A percentile compares a stretch with the other conserved stretches of the same genome.
Evolutionary conservation across 1,140 invertebrate species (phyloP).

Genomic region (Leucophenga varia): DNA sequence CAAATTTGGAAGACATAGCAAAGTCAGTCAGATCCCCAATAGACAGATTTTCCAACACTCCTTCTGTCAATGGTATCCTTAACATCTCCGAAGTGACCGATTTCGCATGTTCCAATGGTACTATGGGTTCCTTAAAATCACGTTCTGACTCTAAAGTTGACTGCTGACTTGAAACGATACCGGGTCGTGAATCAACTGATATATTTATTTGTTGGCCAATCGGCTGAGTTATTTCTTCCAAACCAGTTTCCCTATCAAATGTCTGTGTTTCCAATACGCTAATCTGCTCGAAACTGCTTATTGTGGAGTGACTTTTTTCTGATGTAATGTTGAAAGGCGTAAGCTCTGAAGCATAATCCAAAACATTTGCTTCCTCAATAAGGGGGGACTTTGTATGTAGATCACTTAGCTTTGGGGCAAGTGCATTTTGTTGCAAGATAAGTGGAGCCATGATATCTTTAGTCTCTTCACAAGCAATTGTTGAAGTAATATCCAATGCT

Average conservation of each 20-base stretch:
- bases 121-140: conserved; percentile 7
- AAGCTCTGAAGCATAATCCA: conserved; percentile 24
- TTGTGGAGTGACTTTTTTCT: conserved; percentile 16
- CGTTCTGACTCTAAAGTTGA: conserved; percentile 25
- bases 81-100: conserved; percentile 16
- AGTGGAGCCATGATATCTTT: conserved; percentile 1
- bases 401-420: conserved; percentile 25
- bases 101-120: conserved; percentile 19
- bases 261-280: conserved; percentile 22
- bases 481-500: conserved; percentile 21
- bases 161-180: no score
- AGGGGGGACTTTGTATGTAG: conserved; percentile 23
- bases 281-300: conserved; percentile 22
- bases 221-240: conserved; percentile 12
- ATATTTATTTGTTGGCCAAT: no score
- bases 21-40: conserved; percentile 18
- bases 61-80: conserved; percentile 28
- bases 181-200: no score
- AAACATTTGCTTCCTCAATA: conserved; percentile 14
- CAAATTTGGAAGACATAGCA: conserved; percentile 10
- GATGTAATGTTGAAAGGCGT: neutral
- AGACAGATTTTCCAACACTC: conserved; percentile 12
- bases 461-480: conserved; percentile 26
- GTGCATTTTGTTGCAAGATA: neutral
- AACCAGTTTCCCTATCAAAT: conserved; percentile 32